Conservation (phyloP, 2,797 vertebrate genomes). For the Falco peregrinus region DNA sequence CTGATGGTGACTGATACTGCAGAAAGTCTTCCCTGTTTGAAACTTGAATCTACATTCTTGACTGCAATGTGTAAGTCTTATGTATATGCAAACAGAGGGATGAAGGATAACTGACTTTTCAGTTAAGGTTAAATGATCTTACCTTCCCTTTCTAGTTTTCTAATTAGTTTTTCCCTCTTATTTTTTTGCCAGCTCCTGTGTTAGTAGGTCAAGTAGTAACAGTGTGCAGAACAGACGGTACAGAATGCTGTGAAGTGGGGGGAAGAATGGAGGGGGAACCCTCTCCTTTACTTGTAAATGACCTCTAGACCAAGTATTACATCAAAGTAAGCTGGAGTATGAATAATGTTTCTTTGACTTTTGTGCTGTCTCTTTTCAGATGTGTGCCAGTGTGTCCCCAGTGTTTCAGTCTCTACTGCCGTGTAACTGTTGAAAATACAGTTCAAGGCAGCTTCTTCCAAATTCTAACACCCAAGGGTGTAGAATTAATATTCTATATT, state of each 20-base stretch:
- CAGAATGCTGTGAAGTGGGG: not conserved
- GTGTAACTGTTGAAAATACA: not conserved
- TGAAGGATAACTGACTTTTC: not conserved
- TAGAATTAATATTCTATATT: not conserved
- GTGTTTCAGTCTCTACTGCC: not conserved
- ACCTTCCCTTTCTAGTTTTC: not conserved
- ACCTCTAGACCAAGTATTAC: not conserved
- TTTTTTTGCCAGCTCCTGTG: not conserved
- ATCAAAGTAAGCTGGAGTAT: not conserved
- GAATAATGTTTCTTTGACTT: not conserved
- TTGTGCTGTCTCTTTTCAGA: not conserved
- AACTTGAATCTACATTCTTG: not conserved
- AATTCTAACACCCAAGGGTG: not conserved
- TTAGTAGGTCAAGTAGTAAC: not conserved
- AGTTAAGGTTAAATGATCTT: slow-evolving; percentile 4
- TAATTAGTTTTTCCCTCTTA: not conserved
- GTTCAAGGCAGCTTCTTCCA: not conserved
- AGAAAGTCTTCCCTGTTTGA: not conserved
- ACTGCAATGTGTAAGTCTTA: not conserved
- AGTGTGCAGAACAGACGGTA: not conserved
- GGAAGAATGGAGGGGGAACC: not conserved
- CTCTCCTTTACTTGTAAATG: not conserved
- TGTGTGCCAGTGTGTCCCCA: not conserved
- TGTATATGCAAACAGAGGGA: not conserved
- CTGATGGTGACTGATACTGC: not conserved